phyloP scores from a whole-genome alignment of 1,140 invertebrate species.

The Melanaphis sacchari region DNA sequence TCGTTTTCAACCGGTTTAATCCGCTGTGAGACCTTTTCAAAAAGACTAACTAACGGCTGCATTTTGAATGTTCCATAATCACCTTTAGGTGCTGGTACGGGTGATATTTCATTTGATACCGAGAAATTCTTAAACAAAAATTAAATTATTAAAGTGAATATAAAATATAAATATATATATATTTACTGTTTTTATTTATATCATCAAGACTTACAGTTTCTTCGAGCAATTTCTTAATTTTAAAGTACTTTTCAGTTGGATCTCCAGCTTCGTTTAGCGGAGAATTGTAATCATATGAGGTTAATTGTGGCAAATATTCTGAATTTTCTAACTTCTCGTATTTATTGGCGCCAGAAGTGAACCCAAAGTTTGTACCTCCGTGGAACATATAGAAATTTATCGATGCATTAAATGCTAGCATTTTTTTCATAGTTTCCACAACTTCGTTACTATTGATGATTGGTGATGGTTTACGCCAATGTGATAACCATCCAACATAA shows the following conservation, averaged over 20 bases:
- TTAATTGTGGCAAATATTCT: constrained; percentile 65
- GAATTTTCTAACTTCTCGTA: constrained; percentile 64
- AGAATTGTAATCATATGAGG: constrained; percentile 88
- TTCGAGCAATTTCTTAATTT: constrained; percentile 72
- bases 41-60: background rate
- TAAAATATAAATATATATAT: too few relatives aligned
- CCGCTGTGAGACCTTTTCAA: constrained; percentile 24
- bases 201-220: constrained; percentile 65
- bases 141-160: background rate
- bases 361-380: constrained; percentile 77
- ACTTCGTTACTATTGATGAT: constrained; percentile 66
- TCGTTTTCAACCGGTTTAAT: background rate
- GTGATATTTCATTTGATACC: constrained; percentile 62
- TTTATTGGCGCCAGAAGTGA: constrained; percentile 69
- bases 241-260: constrained; percentile 80
- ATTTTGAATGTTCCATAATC: constrained; percentile 46
- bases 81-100: constrained; percentile 24
- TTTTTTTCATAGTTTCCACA: constrained; percentile 70
- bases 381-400: constrained; percentile 78
- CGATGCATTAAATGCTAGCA: constrained; percentile 68
- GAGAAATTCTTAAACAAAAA: constrained; percentile 65
- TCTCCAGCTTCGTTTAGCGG: constrained; percentile 84
- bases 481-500: constrained; percentile 86
- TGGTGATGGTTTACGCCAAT: constrained; percentile 79
- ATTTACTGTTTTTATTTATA: background rate